phyloP scores from a whole-genome alignment of 2,113 vertebrate genomes.

The Phocoena sinus region DNA sequence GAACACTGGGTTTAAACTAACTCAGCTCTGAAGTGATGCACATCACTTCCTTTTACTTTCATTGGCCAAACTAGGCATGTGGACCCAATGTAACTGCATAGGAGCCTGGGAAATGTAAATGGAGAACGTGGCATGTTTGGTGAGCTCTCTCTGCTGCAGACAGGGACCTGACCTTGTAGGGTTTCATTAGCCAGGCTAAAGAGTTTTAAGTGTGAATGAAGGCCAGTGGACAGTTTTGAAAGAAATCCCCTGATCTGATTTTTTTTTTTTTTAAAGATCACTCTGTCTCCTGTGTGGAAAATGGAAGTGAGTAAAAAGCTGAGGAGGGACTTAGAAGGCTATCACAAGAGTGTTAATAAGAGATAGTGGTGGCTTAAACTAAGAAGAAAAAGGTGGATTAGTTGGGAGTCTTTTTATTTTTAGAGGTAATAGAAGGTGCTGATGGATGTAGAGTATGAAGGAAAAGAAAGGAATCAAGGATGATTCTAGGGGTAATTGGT shows the following conservation, averaged over 20 bases:
- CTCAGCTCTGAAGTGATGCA: neutral
- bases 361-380: neutral
- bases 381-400: neutral
- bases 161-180: neutral
- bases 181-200: neutral
- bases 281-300: neutral
- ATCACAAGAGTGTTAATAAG: neutral
- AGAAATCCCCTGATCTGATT: neutral
- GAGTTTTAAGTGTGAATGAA: neutral
- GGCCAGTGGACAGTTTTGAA: neutral
- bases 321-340: neutral
- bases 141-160: neutral
- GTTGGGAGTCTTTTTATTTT: neutral
- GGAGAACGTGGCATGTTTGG: neutral
- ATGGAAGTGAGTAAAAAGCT: neutral
- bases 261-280: neutral
- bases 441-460: neutral
- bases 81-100: neutral
- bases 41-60: neutral
- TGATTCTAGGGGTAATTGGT: neutral
- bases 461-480: neutral
- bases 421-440: neutral
- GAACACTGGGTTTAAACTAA: neutral
- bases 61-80: neutral
- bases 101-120: neutral